Base-by-base conservation (phyloP, 2,113 vertebrate genomes). In the Callaeas wilsoni region DNA sequence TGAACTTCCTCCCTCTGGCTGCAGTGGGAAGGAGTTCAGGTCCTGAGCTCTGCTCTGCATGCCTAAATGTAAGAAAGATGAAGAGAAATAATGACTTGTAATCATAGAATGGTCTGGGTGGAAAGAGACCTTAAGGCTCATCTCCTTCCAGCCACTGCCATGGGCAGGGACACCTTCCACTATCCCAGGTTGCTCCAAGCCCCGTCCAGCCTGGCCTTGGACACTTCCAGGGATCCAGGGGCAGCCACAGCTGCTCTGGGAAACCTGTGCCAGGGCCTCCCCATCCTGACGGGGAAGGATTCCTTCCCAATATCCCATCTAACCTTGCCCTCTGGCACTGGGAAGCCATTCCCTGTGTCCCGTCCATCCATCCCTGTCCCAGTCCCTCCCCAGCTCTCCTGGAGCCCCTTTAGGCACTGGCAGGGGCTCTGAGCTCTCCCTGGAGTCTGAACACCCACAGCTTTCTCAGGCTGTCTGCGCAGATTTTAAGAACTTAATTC, bases 391-490 rank as follows among this genome's bases (percentile, higher is more conserved):
- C 53, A 75, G 39, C 46, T 82, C 53, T 82, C 3, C 35, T 71
- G 85, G 57, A 88, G 25, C 35, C 57, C 42, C 62, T 82, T 25
- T 0, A 39, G 69, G 29, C 39, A 0, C 68, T 46, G 33, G 0
- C 25, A 75, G 46, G 46, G 29, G 53, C 53, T 75, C 78, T 10
- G 6, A 41, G 29, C 1, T 75, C 13, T 89, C 25, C 33, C 53
- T 60, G 53, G 33, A 41, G 7, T 7, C 16, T 0, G 0, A 59
- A 5, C 18, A 12, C 22, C 15, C 2, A 0, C 53, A 41, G 41
- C n/a, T 76, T 46, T 62, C 41, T 18, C 55, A 63, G 21, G 17
- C 41, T 42, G 8, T 22, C 47, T 47, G 26, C 32, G 23, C 13
- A 55, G 5, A 56, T 69, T 55, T 62, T 25, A 47, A 56, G 21